Evolutionary conservation across 2,113 vertebrate genomes (phyloP), one percentile per base, ranked within the genome.

Genomic region (Amphiprion percula): DNA sequence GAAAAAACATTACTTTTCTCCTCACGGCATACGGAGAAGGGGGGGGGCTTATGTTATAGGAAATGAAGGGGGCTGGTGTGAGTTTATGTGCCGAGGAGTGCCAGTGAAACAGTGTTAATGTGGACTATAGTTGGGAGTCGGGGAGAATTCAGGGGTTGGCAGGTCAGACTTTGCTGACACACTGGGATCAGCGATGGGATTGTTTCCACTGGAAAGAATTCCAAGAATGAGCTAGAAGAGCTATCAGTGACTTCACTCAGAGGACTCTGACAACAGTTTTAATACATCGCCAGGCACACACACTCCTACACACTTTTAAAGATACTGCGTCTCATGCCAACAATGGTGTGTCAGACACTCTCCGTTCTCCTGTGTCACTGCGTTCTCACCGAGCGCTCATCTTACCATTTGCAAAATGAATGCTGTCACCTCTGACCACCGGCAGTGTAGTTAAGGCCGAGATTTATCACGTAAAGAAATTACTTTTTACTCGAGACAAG

Each of bases 131-230:
- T 59, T 81, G 84, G 74, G 83, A 88, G 89, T 85, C 66, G 0
- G 82, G 77, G 88, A 83, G 58, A 83, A 88, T 81, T 87, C 67
- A 63, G 64, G 78, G 90, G 86, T 84, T 82, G 84, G 88, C 80
- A 88, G 90, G 91, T 92, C 90, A 85, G 84, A 90, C 90, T 85
- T 75, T 60, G 88, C 91, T 92, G 94, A 94, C 92, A 94, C 92
- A 92, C 92, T 80, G 87, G 91, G 91, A 93, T 94, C 93, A 94
- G 91, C 79, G 69, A 85, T 86, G 82, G 85, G 88, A 95, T 95
- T 95, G 92, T 95, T 95, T 95, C 94, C 94, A 95, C 49, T 81
- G 94, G 95, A 95, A 95, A 95, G 94, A 95, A 95, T 95, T 91
- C 91, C 72, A 90, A 86, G 94, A 95, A 95, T 95, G 93, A 87